Evolutionary conservation across 2,113 vertebrate species (phyloP), one percentile per base, ranked within the genome.

Genomic region (Oceanites oceanicus): DNA sequence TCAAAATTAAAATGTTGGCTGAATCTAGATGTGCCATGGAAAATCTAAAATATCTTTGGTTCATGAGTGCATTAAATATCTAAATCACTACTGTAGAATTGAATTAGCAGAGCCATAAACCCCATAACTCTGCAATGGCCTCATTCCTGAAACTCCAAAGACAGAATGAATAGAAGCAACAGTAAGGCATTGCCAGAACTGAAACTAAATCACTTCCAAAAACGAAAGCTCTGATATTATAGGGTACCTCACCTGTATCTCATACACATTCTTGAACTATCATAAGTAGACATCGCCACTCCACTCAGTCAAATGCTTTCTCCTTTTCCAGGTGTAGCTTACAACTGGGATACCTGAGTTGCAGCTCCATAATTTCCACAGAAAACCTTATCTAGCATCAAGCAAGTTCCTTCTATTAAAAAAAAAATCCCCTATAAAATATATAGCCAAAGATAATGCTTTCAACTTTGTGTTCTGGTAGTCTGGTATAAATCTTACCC

Each of bases 321-420:
- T 62, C 45, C n/a, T 74, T 80, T 89, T 77, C 52, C 65, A 91
- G 42, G 14, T 59, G 32, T 50, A 67, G 38, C 29, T 88, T 55
- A 70, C 42, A 71, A 74, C 34, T 65, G 25, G 30, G 23, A 79
- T 53, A 86, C 23, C n/a, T 15, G 42, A 92, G 18, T 19, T 78
- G 42, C 19, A 78, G 34, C 15, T 29, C 47, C 10, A 27, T 68
- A 38, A 87, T 50, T 95, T 72, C 40, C 70, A 88, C 38, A 86
- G 59, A 91, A 94, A 92, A 84, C 66, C 86, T 94, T 94, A 94
- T 96, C 93, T 94, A 61, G 20, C 45, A 96, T 94, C 89, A 94
- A 95, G 73, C n/a, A 94, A 85, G 30, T 68, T 96, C 21, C 18
- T 91, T 67, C 76, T 74, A 34, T 74, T 91, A 30, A 87, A 45